These are phyloP conservation scores for Psittacula derbiana DNA, from an alignment of 2,797 vertebrate genomes.

Conservation along the genomic window DNA sequence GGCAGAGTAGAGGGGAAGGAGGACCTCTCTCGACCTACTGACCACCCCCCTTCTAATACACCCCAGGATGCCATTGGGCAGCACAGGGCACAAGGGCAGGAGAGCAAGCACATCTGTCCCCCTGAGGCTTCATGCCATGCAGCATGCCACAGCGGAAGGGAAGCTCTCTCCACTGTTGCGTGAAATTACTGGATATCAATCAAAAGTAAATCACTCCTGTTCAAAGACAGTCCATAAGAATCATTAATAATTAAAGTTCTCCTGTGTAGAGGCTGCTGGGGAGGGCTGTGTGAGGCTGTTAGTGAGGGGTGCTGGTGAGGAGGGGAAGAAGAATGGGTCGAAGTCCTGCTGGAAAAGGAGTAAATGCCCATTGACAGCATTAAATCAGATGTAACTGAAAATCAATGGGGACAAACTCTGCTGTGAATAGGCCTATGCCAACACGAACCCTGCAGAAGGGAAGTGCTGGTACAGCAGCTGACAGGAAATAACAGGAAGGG, in stretches of 20 bases:
- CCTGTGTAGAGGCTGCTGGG: neutral
- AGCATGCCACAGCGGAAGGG: neutral
- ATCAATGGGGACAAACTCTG: neutral
- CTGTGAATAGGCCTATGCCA: neutral
- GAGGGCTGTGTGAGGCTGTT: neutral
- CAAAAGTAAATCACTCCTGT: neutral
- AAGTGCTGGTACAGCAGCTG: neutral
- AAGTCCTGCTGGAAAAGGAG: neutral
- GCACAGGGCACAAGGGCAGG: neutral
- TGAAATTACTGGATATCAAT: neutral
- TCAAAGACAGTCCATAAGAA: neutral
- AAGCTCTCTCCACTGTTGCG: neutral
- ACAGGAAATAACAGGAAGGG: neutral
- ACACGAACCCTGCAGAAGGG: neutral
- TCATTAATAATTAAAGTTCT: neutral
- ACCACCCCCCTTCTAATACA: too few relatives aligned
- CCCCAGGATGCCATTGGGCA: neutral
- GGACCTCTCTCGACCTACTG: too few relatives aligned
- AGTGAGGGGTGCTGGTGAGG: neutral
- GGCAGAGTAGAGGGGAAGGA: too few relatives aligned
- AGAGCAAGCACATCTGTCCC: neutral
- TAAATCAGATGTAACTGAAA: neutral
- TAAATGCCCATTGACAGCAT: neutral
- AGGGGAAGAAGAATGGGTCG: neutral
- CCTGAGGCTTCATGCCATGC: neutral